Conservation (phyloP, 2,797 vertebrate species). For the Tapirus indicus region DNA sequence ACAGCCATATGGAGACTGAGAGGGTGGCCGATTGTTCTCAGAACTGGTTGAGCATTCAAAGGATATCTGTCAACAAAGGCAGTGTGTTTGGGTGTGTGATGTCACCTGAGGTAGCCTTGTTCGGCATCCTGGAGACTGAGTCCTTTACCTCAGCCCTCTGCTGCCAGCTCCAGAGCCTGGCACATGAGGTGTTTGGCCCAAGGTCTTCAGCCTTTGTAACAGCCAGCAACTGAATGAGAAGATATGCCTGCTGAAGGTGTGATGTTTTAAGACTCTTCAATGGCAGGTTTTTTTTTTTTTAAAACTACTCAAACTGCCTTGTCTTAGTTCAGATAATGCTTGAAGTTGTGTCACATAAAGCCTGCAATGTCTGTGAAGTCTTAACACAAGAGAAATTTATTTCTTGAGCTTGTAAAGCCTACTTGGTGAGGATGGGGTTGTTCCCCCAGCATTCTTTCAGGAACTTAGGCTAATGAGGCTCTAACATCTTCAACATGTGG, state of each 20-base stretch:
- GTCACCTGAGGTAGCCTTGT: background rate
- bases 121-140: background rate
- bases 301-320: background rate
- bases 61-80: slow-evolving; percentile 18
- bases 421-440: background rate
- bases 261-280: background rate
- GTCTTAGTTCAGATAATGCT: slow-evolving; percentile 4
- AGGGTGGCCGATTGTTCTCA: background rate
- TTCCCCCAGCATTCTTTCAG: background rate
- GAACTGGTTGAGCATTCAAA: slow-evolving; percentile 23
- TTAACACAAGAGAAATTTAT: background rate
- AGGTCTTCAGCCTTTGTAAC: background rate
- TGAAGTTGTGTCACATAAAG: background rate
- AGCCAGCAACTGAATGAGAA: background rate
- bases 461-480: background rate
- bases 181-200: background rate
- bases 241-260: background rate
- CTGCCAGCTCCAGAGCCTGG: background rate
- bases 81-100: background rate
- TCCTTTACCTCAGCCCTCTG: background rate
- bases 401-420: background rate
- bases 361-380: background rate
- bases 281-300: background rate
- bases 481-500: background rate
- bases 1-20: background rate